Conservation (phyloP, 2,797 vertebrate species). For the Streptopelia turtur region DNA sequence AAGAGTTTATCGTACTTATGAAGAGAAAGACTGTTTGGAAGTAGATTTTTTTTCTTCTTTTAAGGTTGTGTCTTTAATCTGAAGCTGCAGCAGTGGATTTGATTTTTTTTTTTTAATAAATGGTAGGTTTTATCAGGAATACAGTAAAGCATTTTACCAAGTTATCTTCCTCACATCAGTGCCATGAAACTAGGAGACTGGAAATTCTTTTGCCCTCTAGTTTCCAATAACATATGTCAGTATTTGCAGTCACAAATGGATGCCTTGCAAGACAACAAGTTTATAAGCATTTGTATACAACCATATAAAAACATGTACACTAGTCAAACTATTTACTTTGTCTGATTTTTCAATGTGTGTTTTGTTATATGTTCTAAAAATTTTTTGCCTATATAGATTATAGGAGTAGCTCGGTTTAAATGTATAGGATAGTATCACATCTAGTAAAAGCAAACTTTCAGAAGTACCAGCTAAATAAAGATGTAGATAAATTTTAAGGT, state of each 20-base stretch:
- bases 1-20: conserved; percentile 48
- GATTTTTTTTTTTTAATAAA: conserved; percentile 52
- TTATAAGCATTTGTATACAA: background rate
- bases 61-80: conserved; percentile 66
- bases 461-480: background rate
- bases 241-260: background rate
- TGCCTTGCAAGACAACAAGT: background rate
- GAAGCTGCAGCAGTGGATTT: conserved; percentile 54
- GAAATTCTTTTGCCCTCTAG: background rate
- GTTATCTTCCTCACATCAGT: conserved; percentile 5
- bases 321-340: background rate
- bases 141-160: conserved; percentile 43
- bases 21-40: conserved; percentile 48
- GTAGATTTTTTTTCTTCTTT: conserved; percentile 2
- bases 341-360: background rate
- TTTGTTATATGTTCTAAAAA: background rate
- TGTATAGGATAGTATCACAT: background rate
- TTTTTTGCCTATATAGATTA: background rate
- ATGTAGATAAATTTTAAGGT: background rate
- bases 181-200: background rate
- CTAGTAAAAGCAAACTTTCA: background rate
- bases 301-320: background rate
- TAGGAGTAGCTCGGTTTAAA: background rate
- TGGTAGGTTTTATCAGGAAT: conserved; percentile 58
- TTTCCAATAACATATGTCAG: background rate